Evolutionary conservation across 2,797 vertebrate genomes (phyloP).

Genomic region (Halcyon smyrnensis): DNA sequence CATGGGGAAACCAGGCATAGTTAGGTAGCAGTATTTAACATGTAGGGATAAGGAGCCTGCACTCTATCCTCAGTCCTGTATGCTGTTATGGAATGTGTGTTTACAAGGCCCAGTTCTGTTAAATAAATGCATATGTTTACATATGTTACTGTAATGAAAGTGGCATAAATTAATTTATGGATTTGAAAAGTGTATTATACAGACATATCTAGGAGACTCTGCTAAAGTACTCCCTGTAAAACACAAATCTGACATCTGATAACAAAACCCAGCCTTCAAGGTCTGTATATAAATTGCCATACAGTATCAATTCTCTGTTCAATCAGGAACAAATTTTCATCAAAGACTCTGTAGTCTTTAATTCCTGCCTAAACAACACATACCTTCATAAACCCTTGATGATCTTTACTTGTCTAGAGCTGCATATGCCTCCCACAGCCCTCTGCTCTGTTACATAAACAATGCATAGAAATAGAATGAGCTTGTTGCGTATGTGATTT

Average conservation of each 20-base stretch:
- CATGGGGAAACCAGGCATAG: not conserved
- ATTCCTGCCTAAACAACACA: not conserved
- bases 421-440: not conserved
- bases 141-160: not conserved
- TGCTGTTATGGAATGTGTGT: not conserved
- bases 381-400: conserved; percentile 31
- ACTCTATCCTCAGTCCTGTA: not conserved
- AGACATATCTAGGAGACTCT: not conserved
- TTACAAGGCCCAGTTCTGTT: not conserved
- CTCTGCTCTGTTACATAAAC: conserved; percentile 4
- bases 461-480: conserved; percentile 32
- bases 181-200: not conserved
- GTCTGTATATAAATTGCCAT: not conserved
- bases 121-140: not conserved
- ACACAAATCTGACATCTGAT: not conserved
- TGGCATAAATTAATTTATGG: not conserved
- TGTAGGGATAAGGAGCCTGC: not conserved
- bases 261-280: not conserved
- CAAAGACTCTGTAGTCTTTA: not conserved
- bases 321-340: not conserved
- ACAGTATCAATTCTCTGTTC: not conserved
- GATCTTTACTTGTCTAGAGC: not conserved
- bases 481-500: not conserved
- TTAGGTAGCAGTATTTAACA: not conserved
- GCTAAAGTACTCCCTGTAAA: not conserved